phyloP scores from a whole-genome alignment of 2,888 invertebrate genomes.

The Sarcophaga rosellei region DNA sequence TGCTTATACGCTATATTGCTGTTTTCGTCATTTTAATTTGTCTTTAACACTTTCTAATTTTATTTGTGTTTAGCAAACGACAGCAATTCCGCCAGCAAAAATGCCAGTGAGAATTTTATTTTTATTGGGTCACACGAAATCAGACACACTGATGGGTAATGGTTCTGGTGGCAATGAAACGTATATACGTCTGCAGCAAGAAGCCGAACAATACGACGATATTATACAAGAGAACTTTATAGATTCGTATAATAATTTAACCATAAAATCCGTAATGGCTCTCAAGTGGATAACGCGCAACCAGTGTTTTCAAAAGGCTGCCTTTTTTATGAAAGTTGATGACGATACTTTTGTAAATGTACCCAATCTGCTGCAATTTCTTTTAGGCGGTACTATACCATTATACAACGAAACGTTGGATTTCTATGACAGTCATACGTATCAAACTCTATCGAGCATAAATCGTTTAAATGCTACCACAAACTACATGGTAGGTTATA shows the following conservation, averaged over 20 bases:
- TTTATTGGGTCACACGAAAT: slow-evolving; percentile 76
- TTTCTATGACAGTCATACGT: slow-evolving; percentile 75
- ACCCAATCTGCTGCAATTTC: slow-evolving; percentile 84
- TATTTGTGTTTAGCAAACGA: slow-evolving; percentile 47
- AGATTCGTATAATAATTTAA: slow-evolving; percentile 93
- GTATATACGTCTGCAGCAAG: slow-evolving; percentile 85
- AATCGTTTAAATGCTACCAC: slow-evolving; percentile 79
- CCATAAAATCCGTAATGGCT: slow-evolving; percentile 92
- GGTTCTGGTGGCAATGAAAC: slow-evolving; percentile 81
- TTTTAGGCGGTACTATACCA: slow-evolving; percentile 81
- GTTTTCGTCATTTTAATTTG: neutral
- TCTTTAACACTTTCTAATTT: slow-evolving; percentile 30
- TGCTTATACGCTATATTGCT: neutral
- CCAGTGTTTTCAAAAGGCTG: slow-evolving; percentile 83
- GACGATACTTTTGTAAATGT: slow-evolving; percentile 94
- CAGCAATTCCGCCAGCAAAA: slow-evolving; percentile 52
- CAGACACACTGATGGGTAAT: slow-evolving; percentile 66
- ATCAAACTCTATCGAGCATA: slow-evolving; percentile 73
- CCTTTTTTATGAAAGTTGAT: slow-evolving; percentile 91
- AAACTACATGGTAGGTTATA: slow-evolving; percentile 86
- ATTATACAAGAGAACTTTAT: slow-evolving; percentile 91
- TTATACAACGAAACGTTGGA: slow-evolving; percentile 80
- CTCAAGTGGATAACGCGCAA: slow-evolving; percentile 89
- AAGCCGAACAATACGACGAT: slow-evolving; percentile 87
- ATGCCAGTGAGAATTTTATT: slow-evolving; percentile 77